Percentiles rank a stretch among this genome's conserved stretches.
These are phyloP conservation scores for Euura lappo DNA, from an alignment of 1,140 invertebrate species.

Conservation along the genomic window DNA sequence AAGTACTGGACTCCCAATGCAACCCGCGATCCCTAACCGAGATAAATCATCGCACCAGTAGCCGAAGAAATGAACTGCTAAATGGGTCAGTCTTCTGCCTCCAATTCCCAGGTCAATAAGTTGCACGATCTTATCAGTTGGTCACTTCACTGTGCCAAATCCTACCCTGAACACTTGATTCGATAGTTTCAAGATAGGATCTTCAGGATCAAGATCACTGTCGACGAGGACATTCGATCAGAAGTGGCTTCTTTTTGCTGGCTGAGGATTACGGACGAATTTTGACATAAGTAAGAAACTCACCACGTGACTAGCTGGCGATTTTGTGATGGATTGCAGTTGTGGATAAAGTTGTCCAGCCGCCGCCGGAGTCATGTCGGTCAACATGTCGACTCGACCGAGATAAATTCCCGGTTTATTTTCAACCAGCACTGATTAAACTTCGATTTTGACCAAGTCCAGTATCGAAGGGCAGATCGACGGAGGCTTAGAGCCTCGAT, in stretches of 20 bases:
- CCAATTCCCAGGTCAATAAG: not conserved
- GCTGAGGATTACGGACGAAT: not conserved
- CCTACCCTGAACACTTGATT: not conserved
- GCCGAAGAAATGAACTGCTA: too few relatives aligned
- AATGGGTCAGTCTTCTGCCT: too few relatives aligned
- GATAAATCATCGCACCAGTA: too few relatives aligned
- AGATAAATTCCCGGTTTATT: not conserved
- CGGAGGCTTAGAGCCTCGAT: too few relatives aligned
- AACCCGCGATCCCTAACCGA: too few relatives aligned
- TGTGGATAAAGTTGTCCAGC: constrained; percentile 60
- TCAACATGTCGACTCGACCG: constrained; percentile 47
- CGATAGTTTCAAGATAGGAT: not conserved
- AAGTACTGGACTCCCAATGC: too few relatives aligned
- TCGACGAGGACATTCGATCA: not conserved
- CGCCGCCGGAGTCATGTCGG: constrained; percentile 60
- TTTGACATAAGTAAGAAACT: constrained; percentile 33
- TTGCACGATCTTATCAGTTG: not conserved
- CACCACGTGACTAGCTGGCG: constrained; percentile 59
- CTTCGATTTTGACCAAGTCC: not conserved
- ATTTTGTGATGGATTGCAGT: constrained; percentile 58
- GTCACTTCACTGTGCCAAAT: not conserved
- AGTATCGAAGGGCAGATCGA: too few relatives aligned
- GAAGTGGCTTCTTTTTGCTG: not conserved
- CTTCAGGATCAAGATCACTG: not conserved
- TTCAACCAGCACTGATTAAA: not conserved